A percentile compares a stretch with the other conserved stretches of the same genome.
Evolutionary conservation across 2,888 invertebrate genomes (phyloP).

Genomic region (Dryobota labecula): DNA sequence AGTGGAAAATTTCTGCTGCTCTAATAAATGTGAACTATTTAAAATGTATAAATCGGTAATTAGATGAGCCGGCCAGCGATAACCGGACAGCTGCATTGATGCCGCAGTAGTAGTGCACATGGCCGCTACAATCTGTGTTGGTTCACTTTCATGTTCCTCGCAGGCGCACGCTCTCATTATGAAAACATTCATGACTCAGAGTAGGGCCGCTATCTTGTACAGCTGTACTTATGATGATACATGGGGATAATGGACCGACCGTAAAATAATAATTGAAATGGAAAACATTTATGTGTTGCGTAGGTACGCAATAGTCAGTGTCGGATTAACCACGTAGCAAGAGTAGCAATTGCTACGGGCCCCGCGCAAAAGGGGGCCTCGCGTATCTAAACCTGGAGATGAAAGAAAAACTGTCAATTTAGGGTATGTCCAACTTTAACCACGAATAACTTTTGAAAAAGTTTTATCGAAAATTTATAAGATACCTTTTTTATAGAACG

Average conservation of each 20-base stretch:
- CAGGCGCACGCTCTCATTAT: slow-evolving; percentile 70
- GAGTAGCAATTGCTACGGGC: no score
- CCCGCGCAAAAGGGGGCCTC: no score
- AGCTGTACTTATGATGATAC: slow-evolving; percentile 52
- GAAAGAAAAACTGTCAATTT: no score
- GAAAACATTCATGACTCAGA: slow-evolving; percentile 70
- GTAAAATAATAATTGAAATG: slow-evolving; percentile 39
- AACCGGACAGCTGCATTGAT: slow-evolving; percentile 67
- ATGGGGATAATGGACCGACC: slow-evolving; percentile 51
- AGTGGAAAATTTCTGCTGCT: slow-evolving; percentile 24
- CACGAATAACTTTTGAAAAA: no score
- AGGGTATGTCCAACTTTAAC: no score
- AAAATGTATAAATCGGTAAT: slow-evolving; percentile 54
- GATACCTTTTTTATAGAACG: no score
- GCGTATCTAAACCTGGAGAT: no score
- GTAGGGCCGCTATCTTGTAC: slow-evolving; percentile 64
- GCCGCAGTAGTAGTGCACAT: slow-evolving; percentile 77
- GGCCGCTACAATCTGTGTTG: slow-evolving; percentile 75
- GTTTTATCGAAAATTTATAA: no score
- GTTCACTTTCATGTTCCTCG: slow-evolving; percentile 67
- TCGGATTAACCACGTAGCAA: no score
- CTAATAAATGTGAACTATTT: slow-evolving; percentile 26
- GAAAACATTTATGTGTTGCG: slow-evolving; percentile 23
- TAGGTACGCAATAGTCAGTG: no score
- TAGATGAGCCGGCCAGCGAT: slow-evolving; percentile 72